Conservation (phyloP, 2,888 invertebrate genomes). For the Diadegma fenestrale region DNA sequence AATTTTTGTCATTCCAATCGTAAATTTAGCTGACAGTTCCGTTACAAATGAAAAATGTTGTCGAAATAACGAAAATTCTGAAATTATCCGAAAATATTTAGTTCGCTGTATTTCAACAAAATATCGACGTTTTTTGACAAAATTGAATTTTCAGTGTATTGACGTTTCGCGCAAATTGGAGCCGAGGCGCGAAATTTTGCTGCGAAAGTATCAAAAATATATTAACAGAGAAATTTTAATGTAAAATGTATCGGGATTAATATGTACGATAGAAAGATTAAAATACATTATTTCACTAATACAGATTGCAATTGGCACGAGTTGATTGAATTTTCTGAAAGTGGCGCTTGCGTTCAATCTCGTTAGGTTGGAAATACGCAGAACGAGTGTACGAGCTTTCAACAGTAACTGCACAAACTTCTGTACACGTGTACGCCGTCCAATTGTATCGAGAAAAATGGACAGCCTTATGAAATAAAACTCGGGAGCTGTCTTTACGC, state of each 20-base stretch:
- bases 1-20: too few relatives aligned
- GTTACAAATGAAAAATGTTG: too few relatives aligned
- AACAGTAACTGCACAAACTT: conserved; percentile 13
- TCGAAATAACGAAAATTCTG: too few relatives aligned
- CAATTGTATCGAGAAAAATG: neutral
- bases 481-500: conserved; percentile 9
- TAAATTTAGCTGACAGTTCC: too few relatives aligned
- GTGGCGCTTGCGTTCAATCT: conserved; percentile 46
- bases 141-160: too few relatives aligned
- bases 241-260: neutral
- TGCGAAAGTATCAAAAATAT: neutral
- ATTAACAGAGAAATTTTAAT: neutral
- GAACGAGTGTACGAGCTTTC: conserved; percentile 51
- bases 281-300: neutral
- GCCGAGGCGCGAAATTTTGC: too few relatives aligned
- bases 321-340: conserved; percentile 47
- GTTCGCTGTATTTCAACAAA: too few relatives aligned
- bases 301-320: conserved; percentile 17
- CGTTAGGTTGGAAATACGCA: conserved; percentile 51
- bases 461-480: conserved; percentile 9
- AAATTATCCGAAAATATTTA: too few relatives aligned
- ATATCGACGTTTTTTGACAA: too few relatives aligned
- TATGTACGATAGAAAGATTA: neutral
- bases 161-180: too few relatives aligned
- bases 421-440: too few relatives aligned